Evolutionary conservation across 2,888 invertebrate species (phyloP).

Genomic region (Hemithea aestivaria): DNA sequence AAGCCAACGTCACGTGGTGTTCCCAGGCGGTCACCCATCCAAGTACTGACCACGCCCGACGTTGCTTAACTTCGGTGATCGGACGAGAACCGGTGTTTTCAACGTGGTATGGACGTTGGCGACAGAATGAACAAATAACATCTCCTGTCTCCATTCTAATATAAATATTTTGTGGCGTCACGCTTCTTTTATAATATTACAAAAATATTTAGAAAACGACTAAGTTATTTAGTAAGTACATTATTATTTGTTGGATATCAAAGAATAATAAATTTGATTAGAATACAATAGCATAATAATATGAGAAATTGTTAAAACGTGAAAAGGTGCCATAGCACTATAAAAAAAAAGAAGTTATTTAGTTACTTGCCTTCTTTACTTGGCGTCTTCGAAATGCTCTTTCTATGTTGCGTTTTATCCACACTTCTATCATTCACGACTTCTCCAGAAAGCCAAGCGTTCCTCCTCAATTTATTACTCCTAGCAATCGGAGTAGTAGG

Average conservation of each 20-base stretch:
- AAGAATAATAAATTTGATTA: too few species aligned
- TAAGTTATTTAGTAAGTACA: too few species aligned
- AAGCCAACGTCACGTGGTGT: constrained; percentile 49
- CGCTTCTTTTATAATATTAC: too few species aligned
- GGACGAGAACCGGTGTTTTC: constrained; percentile 67
- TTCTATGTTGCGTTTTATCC: constrained; percentile 16
- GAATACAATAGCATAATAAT: too few species aligned
- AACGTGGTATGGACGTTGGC: constrained; percentile 58
- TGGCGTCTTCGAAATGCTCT: constrained; percentile 20
- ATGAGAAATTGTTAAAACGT: too few species aligned
- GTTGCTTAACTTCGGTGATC: constrained; percentile 76
- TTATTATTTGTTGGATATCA: too few species aligned
- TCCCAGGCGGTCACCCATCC: constrained; percentile 73
- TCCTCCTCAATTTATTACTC: constrained; percentile 74
- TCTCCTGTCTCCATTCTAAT: too few species aligned
- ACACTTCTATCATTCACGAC: constrained; percentile 37
- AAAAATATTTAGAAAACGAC: too few species aligned
- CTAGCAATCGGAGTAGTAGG: constrained; percentile 76
- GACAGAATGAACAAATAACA: too few species aligned
- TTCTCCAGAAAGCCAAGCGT: constrained; percentile 76
- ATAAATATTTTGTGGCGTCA: constrained; percentile 1
- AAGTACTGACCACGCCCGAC: constrained; percentile 74
- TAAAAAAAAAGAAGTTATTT: too few species aligned
- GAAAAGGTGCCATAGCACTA: too few species aligned
- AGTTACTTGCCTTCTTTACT: constrained; percentile 38